Evolutionary conservation across 2,797 vertebrate species (phyloP).

Genomic region (Chiroxiphia lanceolata): DNA sequence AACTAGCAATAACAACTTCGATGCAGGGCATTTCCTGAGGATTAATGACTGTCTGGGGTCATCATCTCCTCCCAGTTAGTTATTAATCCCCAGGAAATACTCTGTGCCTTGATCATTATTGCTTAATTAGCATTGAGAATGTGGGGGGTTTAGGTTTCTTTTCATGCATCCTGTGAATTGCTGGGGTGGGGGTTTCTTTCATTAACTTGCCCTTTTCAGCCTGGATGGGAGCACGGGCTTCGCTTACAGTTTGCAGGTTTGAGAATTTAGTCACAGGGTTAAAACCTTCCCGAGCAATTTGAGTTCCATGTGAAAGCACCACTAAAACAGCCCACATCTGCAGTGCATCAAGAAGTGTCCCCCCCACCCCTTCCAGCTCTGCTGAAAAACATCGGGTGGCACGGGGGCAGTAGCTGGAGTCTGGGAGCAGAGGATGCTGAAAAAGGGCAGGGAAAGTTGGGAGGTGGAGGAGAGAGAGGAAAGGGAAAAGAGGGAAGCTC

Average conservation of each 20-base stretch:
- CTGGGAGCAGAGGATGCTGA: neutral
- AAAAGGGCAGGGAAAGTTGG: neutral
- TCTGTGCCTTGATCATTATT: constrained; percentile 74
- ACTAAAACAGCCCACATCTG: constrained; percentile 57
- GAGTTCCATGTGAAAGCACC: constrained; percentile 58
- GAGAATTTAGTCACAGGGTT: constrained; percentile 57
- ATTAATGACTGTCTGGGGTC: constrained; percentile 81
- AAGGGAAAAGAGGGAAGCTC: neutral
- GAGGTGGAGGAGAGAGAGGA: neutral
- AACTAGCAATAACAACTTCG: constrained; percentile 73
- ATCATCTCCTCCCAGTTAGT: constrained; percentile 76
- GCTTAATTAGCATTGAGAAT: constrained; percentile 75
- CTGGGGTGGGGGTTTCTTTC: constrained; percentile 50
- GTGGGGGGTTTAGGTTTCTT: constrained; percentile 68
- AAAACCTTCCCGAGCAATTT: constrained; percentile 48
- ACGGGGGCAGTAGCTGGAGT: neutral
- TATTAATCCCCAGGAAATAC: constrained; percentile 81
- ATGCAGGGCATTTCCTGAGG: constrained; percentile 78
- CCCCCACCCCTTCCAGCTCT: neutral
- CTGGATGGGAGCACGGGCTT: constrained; percentile 35
- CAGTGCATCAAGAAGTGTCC: constrained; percentile 36
- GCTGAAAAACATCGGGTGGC: neutral
- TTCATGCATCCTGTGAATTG: constrained; percentile 66
- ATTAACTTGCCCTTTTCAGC: constrained; percentile 63
- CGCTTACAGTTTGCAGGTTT: constrained; percentile 49